These are phyloP conservation scores for Apis laboriosa DNA, from an alignment of 1,140 invertebrate species.

Conservation along the genomic window DNA sequence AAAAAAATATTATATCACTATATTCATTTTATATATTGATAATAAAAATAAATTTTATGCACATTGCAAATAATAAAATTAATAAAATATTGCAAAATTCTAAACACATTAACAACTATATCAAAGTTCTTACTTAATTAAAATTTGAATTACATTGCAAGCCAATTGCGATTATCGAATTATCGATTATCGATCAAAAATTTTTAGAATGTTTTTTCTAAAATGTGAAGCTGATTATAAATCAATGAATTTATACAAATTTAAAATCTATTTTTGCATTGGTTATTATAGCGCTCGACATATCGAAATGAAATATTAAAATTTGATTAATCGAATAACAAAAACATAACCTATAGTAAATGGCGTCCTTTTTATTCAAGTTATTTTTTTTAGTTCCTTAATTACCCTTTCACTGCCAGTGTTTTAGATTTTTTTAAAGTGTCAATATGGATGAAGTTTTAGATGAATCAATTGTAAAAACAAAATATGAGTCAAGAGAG, in stretches of 20 bases:
- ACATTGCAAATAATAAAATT: neutral
- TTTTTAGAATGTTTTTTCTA: neutral
- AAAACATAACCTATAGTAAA: conserved; percentile 66
- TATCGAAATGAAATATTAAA: conserved; percentile 27
- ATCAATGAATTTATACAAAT: conserved; percentile 24
- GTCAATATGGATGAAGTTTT: conserved; percentile 66
- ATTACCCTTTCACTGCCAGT: conserved; percentile 17
- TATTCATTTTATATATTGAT: too few relatives aligned
- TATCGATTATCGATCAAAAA: conserved; percentile 32
- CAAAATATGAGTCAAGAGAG: conserved; percentile 60
- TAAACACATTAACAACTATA: neutral
- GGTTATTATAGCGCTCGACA: neutral
- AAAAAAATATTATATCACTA: neutral
- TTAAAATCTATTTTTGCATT: conserved; percentile 23
- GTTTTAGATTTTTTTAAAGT: neutral
- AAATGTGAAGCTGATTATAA: neutral
- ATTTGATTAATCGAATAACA: conserved; percentile 25
- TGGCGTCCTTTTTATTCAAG: conserved; percentile 54
- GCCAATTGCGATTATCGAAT: conserved; percentile 13
- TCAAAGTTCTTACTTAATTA: neutral
- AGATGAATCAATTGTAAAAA: conserved; percentile 67
- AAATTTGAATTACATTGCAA: conserved; percentile 13
- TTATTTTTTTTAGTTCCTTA: conserved; percentile 29
- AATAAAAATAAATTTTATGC: neutral
- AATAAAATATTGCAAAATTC: neutral